Percentiles rank a stretch among this genome's conserved stretches.
These are phyloP conservation scores for Drosophila nasuta DNA, from an alignment of 1,140 invertebrate species.

Conservation along the genomic window DNA sequence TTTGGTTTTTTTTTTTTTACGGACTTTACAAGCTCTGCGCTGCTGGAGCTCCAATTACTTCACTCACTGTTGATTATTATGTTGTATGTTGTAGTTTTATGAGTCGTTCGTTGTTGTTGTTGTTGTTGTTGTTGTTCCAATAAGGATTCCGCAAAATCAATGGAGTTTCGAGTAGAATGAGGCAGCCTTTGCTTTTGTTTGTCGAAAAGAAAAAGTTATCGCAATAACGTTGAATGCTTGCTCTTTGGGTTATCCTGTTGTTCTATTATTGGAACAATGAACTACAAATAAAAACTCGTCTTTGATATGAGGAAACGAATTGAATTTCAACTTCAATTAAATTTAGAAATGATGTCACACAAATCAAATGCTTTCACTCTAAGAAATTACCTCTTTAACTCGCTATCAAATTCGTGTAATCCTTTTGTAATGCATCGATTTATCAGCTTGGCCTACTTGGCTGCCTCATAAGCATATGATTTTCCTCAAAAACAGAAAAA, in stretches of 20 bases:
- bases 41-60: slow-evolving; percentile 74
- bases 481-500: neutral
- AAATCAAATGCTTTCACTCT: neutral
- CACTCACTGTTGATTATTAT: slow-evolving; percentile 51
- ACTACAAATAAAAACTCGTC: neutral
- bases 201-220: neutral
- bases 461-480: neutral
- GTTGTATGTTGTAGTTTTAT: slow-evolving; percentile 54
- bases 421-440: neutral
- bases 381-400: neutral
- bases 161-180: slow-evolving; percentile 16
- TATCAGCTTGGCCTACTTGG: neutral
- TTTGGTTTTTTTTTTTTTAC: neutral
- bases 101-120: slow-evolving; percentile 6
- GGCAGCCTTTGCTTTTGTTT: slow-evolving; percentile 2
- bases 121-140: neutral
- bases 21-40: slow-evolving; percentile 20
- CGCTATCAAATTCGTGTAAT: neutral
- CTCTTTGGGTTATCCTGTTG: neutral
- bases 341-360: neutral
- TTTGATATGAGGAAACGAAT: neutral
- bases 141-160: slow-evolving; percentile 53
- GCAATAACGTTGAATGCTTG: neutral
- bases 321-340: neutral
- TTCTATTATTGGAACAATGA: neutral